Conservation (phyloP, 1,140 invertebrate species). For the Lasioglossum baleicum region DNA sequence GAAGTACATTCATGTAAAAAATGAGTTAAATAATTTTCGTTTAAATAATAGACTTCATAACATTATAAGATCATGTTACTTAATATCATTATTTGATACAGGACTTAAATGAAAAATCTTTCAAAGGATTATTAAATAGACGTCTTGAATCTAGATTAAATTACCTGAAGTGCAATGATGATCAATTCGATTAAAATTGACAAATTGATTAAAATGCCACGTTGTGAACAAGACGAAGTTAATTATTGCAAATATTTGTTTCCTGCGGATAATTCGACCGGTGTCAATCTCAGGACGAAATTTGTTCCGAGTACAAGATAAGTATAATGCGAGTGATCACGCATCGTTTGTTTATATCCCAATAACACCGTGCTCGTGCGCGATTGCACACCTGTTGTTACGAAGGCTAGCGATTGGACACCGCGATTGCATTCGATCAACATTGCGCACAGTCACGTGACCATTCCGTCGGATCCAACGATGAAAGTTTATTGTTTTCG, state of each 20-base stretch:
- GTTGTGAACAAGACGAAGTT: not conserved
- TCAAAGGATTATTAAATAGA: too few species aligned
- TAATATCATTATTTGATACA: too few species aligned
- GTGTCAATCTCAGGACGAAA: not conserved
- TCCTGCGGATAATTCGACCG: not conserved
- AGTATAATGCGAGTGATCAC: not conserved
- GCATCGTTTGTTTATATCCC: not conserved
- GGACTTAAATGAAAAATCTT: too few species aligned
- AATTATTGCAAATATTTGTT: not conserved
- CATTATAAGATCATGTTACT: too few species aligned
- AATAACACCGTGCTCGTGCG: not conserved
- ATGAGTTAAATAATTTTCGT: too few species aligned
- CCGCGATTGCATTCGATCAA: not conserved
- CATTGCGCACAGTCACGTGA: slow-evolving; percentile 12
- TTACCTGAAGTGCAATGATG: too few species aligned
- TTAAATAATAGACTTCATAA: too few species aligned
- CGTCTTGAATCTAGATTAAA: too few species aligned
- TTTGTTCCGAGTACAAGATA: not conserved
- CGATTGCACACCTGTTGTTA: slow-evolving; percentile 11
- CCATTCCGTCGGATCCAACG: too few species aligned
- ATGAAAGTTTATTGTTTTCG: not conserved
- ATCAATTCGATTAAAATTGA: not conserved
- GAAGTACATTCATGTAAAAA: too few species aligned
- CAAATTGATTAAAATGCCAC: not conserved
- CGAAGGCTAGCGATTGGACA: not conserved